These are phyloP conservation scores for Phocides pigmalion DNA, from an alignment of 1,140 invertebrate genomes.

Conservation along the genomic window DNA sequence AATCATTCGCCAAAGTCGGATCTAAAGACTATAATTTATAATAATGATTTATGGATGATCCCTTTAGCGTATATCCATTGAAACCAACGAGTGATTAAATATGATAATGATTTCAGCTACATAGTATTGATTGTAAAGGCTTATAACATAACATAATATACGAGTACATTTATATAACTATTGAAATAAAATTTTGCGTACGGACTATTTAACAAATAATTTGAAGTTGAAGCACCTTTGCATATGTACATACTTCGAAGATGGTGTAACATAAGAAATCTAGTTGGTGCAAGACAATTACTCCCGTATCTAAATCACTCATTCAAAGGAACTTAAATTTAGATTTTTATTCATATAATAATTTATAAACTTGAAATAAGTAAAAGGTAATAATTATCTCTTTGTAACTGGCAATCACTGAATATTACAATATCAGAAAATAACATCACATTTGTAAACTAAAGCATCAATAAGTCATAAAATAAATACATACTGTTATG, in stretches of 20 bases:
- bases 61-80: background rate
- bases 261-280: background rate
- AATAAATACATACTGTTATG: no score
- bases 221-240: constrained; percentile 13
- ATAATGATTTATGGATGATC: background rate
- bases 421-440: constrained; percentile 6
- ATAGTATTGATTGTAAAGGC: background rate
- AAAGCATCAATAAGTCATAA: no score
- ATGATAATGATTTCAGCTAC: background rate
- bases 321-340: constrained; percentile 18
- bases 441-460: background rate
- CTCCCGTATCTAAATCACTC: constrained; percentile 2
- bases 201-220: constrained; percentile 10
- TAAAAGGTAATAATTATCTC: no score
- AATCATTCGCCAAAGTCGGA: no score
- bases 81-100: background rate
- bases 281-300: background rate
- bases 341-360: background rate
- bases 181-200: constrained; percentile 16
- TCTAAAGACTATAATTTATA: background rate
- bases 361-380: background rate
- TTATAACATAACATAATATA: background rate
- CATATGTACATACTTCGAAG: constrained; percentile 11
- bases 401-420: no score
- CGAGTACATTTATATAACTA: constrained; percentile 11